Evolutionary conservation across 2,888 invertebrate genomes (phyloP).

Genomic region (Sinopyrophorus schimmeli): DNA sequence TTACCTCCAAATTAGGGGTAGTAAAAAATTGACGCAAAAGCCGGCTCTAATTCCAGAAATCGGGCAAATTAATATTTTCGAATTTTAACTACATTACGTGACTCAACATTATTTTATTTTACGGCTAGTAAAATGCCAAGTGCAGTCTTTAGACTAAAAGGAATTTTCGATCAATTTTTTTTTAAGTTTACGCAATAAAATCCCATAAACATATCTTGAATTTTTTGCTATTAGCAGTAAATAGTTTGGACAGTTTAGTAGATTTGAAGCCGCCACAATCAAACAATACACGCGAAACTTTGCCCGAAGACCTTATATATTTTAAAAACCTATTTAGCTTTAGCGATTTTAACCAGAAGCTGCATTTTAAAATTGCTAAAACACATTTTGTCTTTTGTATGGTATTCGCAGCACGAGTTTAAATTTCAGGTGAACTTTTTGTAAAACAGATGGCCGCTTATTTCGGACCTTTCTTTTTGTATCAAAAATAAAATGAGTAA

Average conservation of each 20-base stretch:
- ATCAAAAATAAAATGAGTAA: neutral
- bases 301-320: constrained; percentile 17
- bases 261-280: constrained; percentile 11
- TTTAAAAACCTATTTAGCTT: constrained; percentile 17
- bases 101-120: too few relatives aligned
- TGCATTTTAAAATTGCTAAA: constrained; percentile 10
- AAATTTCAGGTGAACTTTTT: neutral
- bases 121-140: too few relatives aligned
- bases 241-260: constrained; percentile 10
- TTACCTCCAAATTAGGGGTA: constrained; percentile 47
- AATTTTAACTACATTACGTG: constrained; percentile 38
- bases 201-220: neutral
- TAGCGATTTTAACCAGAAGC: constrained; percentile 6
- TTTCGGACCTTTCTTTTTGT: neutral
- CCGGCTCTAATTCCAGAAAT: constrained; percentile 34
- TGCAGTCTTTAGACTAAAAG: too few relatives aligned
- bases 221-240: neutral
- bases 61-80: constrained; percentile 42
- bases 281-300: constrained; percentile 23
- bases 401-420: constrained; percentile 9
- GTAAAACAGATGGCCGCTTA: neutral
- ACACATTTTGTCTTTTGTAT: constrained; percentile 10
- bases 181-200: neutral
- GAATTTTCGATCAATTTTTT: too few relatives aligned
- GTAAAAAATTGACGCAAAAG: constrained; percentile 39